These are phyloP conservation scores for Poecilia picta DNA, from an alignment of 2,797 vertebrate genomes.

Conservation along the genomic window DNA sequence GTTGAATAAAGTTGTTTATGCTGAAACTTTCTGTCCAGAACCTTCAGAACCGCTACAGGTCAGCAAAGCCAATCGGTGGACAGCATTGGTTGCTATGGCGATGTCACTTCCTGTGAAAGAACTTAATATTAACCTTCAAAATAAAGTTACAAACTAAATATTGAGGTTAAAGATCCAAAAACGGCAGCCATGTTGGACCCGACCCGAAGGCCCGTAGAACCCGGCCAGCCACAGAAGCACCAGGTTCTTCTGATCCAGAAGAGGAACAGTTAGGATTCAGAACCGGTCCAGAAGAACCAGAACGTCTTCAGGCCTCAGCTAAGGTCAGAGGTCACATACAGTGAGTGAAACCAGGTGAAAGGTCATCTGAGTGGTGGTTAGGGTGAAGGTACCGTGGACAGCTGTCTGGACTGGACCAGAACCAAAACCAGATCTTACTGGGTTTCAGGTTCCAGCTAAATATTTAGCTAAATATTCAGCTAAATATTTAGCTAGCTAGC, in stretches of 20 bases:
- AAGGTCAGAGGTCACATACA: background rate
- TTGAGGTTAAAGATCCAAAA: background rate
- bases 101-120: background rate
- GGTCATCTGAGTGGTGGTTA: background rate
- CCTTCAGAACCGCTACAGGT: background rate
- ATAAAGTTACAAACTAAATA: background rate
- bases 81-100: background rate
- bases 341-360: background rate
- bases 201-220: no score
- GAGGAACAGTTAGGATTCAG: no score
- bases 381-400: no score
- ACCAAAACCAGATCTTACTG: no score
- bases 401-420: background rate
- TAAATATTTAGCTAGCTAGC: no score
- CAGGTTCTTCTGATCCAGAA: no score
- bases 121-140: no score
- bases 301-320: background rate
- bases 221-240: no score
- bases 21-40: background rate
- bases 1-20: conserved; percentile 65
- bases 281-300: background rate
- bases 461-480: no score
- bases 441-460: no score
- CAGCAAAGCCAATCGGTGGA: background rate
- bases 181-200: no score